Conservation (phyloP, 2,888 invertebrate species). For the Meiosimyza platycephala region DNA sequence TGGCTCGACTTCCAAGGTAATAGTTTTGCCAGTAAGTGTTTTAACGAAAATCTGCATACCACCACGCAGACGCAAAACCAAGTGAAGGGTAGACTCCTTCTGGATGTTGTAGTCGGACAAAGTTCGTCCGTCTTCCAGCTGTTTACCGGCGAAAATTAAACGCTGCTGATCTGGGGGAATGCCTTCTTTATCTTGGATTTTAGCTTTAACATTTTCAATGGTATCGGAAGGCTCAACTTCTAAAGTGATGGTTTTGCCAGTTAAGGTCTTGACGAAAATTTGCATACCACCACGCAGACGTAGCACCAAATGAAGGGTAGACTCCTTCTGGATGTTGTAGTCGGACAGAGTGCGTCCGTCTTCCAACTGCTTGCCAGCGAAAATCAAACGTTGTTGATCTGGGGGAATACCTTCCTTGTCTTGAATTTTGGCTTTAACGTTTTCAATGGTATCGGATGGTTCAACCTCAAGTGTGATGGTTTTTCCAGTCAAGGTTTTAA, state of each 20-base stretch:
- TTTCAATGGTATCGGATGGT: slow-evolving; percentile 47
- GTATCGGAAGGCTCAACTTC: slow-evolving; percentile 58
- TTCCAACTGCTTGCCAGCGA: slow-evolving; percentile 47
- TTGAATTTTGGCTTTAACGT: slow-evolving; percentile 47
- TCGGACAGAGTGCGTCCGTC: slow-evolving; percentile 49
- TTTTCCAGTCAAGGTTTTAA: slow-evolving; percentile 47
- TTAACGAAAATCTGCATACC: slow-evolving; percentile 48
- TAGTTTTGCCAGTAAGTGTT: slow-evolving; percentile 46
- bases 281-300: slow-evolving; percentile 76
- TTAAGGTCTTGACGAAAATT: slow-evolving; percentile 53
- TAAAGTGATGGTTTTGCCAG: slow-evolving; percentile 59
- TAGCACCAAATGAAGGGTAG: slow-evolving; percentile 46
- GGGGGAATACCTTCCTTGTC: slow-evolving; percentile 49
- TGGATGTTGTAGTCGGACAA: slow-evolving; percentile 60
- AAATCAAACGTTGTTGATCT: slow-evolving; percentile 49
- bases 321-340: slow-evolving; percentile 50
- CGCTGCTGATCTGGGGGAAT: slow-evolving; percentile 61
- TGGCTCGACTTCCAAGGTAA: slow-evolving; percentile 45
- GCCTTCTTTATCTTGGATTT: slow-evolving; percentile 60
- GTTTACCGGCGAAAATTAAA: slow-evolving; percentile 60
- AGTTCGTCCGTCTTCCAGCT: slow-evolving; percentile 59
- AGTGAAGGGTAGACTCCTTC: slow-evolving; percentile 58
- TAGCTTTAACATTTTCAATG: slow-evolving; percentile 58
- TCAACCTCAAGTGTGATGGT: slow-evolving; percentile 49
- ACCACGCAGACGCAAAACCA: slow-evolving; percentile 51